Evolutionary conservation across 2,113 vertebrate species (phyloP), one percentile per base, ranked within the genome.

Genomic region (Plestiodon gilberti): DNA sequence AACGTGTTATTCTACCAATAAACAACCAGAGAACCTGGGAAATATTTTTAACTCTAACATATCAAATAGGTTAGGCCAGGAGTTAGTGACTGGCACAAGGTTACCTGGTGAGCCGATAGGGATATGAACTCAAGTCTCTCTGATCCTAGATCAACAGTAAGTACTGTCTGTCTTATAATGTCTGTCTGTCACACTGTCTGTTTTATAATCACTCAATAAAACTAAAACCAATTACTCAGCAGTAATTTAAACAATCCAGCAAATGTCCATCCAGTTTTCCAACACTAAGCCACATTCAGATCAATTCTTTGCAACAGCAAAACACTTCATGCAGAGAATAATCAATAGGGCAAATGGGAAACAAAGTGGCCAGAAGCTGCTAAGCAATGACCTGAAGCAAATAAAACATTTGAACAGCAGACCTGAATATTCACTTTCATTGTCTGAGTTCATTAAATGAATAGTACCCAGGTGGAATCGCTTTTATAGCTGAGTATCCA

Each of bases 401-500:
- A 8, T 38, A 79, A 57, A 48, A 33, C 33, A 67, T 17, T 4
- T 30, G 3, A 70, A 35, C 67, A 23, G 52, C 25, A 94, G 57
- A 79, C 55, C 4, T 40, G 22, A 3, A 18, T 77, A 64, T 22
- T 57, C 4, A 78, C 38, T 23, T 11, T 73, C 40, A 76, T 65
- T 90, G 67, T 55, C 61, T 83, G 78, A 64, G 82, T 89, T 92
- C 62, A 61, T 1, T 57, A 40, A 74, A 74, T 71, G 0, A 13
- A 59, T 70, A 8, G 6, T 38, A 78, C 1, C 38, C 3, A 59
- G 0, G 17, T 87, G 86, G 67, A 8, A 28, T 59, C 1, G 28
- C 11, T 78, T 81, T 74, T 86, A 73, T 78, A 79, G 86, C 79
- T 89, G 33, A 67, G 1, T 17, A 55, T 74, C 61, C n/a, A 65